Base-by-base conservation (phyloP, 2,888 invertebrate genomes). In the Mimumesa dahlbomi region DNA sequence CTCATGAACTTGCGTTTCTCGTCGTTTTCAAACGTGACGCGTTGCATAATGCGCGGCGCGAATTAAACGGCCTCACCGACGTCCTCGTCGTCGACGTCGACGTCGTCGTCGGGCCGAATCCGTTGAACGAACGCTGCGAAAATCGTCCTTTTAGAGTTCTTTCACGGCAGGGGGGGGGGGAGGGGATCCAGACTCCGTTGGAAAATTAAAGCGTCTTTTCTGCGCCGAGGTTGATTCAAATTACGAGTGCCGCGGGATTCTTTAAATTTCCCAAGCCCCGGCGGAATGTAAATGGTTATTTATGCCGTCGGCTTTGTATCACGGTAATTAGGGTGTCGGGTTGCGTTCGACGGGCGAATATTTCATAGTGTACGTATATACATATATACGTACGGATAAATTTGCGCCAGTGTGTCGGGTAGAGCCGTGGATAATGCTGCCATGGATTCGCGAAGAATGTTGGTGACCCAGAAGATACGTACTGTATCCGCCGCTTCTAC, bases 1-100 rank as follows among this genome's bases (percentile, higher is more conserved):
- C 21, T 34, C 4, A 31, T 1, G 40, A 46, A 16, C 48, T 25
- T 22, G 31, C 36, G 52, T 48, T 63, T 48, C 50, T 34, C 72
- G 34, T 63, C 42, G 62, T 46, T 18, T 19, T 25, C 22, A 64
- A 70, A 67, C 50, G 56, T 56, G 70, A 65, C 73, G 70, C 48
- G 66, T 38, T 48, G 52, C 58, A 50, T 70, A 66, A 66, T 58
- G 36, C 49, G 34, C 43, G 45, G 3, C 7, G 40, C 14, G 40
- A 40, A 40, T 16, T 40, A 40, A 40, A 9, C 40, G 9, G 34
- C 6, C 16, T 19, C 21, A 11, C n/a, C 2, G 1, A 43, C n/a
- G n/a, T n/a, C n/a, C n/a, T n/a, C n/a, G n/a, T n/a, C n/a, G n/a
- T n/a, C n/a, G n/a, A n/a, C n/a, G n/a, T n/a, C n/a, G n/a, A n/a